Percentiles rank a stretch among this genome's conserved stretches.
Evolutionary conservation across 2,888 invertebrate species (phyloP).

Genomic region (Ganaspis brasiliensis): DNA sequence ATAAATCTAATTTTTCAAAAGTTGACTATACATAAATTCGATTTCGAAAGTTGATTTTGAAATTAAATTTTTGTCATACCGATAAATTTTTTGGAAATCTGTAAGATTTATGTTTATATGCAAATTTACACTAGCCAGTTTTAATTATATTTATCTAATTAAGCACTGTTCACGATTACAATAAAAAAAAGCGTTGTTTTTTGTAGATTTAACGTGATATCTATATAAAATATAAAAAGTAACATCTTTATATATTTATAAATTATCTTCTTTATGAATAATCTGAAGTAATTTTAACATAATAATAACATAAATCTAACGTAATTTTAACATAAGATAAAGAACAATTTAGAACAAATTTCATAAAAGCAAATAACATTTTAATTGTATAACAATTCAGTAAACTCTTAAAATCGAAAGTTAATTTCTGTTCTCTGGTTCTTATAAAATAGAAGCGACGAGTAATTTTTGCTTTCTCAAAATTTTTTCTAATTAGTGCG

Average conservation of each 20-base stretch:
- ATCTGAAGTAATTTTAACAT: too few species aligned
- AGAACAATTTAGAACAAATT: too few species aligned
- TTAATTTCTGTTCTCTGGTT: background rate
- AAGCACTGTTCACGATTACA: background rate
- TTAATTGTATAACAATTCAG: conserved; percentile 2
- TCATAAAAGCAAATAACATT: background rate
- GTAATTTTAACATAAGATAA: too few species aligned
- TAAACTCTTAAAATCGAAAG: background rate
- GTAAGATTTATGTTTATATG: conserved; percentile 24
- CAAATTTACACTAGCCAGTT: background rate
- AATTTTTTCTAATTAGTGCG: conserved; percentile 39
- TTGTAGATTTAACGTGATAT: background rate
- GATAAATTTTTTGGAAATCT: background rate
- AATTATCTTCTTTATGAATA: too few species aligned
- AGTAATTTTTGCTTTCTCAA: background rate
- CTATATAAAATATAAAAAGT: background rate
- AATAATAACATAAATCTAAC: too few species aligned
- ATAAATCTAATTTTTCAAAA: conserved; percentile 35
- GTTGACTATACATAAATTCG: background rate
- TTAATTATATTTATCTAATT: conserved; percentile 13
- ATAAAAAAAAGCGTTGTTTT: background rate
- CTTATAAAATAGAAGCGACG: background rate
- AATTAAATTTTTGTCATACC: background rate
- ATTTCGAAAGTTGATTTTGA: too few species aligned
- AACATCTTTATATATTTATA: background rate